Base-by-base conservation (phyloP, 2,888 invertebrate species). In the Thereva unica region DNA sequence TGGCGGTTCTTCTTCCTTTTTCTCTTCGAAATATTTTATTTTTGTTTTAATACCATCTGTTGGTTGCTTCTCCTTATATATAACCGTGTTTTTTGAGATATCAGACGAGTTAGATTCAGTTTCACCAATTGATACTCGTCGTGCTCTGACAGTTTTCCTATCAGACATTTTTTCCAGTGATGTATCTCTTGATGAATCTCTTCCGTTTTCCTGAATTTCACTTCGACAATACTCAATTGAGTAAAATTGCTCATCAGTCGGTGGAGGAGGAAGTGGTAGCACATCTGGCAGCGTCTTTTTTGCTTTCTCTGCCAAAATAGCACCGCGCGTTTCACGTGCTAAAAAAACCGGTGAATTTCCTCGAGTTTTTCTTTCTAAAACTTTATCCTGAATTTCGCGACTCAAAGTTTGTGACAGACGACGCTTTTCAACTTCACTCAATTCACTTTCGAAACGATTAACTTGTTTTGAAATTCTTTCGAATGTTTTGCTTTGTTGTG, bases 11-110 rank as follows among this genome's bases (percentile, higher is more conserved):
- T 83, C 78, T 59, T 82, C 84, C 71, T 85, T 85, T 0, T 86
- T 87, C 3, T 87, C 87, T 78, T 93, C 92, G 76, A 92, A 93
- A 79, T 90, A 92, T 77, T 90, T 88, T 1, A 93, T 89, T 78
- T 89, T 92, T 73, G 87, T 86, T 66, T 87, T 85, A 0, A 91
- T 74, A 4, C 78, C 87, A 67, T 88, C 87, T 69, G 84, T 85
- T 2, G 83, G 82, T 23, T 23, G 23, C 6, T 71, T 64, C 6
- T 82, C 84, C 47, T 84, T 82, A 71, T 84, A 85, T 64, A 90
- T 87, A 0, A 89, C 89, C 0, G 90, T 90, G 78, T 83, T 86
- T 53, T 86, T 85, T 0, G 90, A 90, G 52, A 87, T 84, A 73
- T 90, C 90, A 0, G 90, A 90, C 75, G 89, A 88, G 1, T 85